Evolutionary conservation across 30 jellyfish, hydroid and myxozoan species (phyloP).

Genomic region (Aurelia aurita): DNA sequence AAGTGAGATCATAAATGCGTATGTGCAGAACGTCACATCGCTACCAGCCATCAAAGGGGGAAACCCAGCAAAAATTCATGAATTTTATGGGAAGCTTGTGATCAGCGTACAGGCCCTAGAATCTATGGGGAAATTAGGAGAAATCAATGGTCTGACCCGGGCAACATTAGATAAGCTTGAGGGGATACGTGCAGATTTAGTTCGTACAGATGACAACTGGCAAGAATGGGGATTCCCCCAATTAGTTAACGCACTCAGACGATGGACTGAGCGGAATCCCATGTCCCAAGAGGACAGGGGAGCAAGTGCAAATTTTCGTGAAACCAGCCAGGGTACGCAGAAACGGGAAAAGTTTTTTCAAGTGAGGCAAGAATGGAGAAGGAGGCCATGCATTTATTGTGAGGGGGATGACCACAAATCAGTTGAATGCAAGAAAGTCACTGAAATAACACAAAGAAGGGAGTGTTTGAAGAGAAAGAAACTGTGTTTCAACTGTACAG

Average conservation of each 20-base stretch:
- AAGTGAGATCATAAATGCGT: conserved; percentile 72
- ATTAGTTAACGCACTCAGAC: conserved; percentile 52
- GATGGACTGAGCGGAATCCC: conserved; percentile 87
- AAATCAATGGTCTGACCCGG: conserved; percentile 69
- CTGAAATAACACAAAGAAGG: conserved; percentile 4
- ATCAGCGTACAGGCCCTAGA: conserved; percentile 75
- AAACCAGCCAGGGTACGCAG: conserved; percentile 30
- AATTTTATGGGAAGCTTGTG: conserved; percentile 58
- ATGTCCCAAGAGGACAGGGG: conserved; percentile 39
- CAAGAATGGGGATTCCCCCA: conserved; percentile 73
- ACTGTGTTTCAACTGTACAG: conserved; percentile 73
- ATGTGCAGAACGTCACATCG: conserved; percentile 61
- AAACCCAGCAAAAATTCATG: conserved; percentile 52
- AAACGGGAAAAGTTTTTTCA: conserved; percentile 41
- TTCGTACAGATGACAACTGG: conserved; percentile 76
- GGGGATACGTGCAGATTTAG: conserved; percentile 71
- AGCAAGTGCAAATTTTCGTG: conserved; percentile 30
- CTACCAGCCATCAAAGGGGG: conserved; percentile 61
- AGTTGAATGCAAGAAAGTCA: conserved; percentile 29
- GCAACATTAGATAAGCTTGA: conserved; percentile 72
- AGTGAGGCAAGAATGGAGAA: conserved; percentile 17
- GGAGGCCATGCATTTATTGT: too few species aligned
- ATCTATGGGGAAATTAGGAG: conserved; percentile 74
- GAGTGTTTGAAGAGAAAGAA: conserved; percentile 43
- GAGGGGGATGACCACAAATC: conserved; percentile 42